A percentile compares a stretch with the other conserved stretches of the same genome.
These are phyloP conservation scores for Xanthorhoe spadicearia DNA, from an alignment of 2,888 invertebrate species.

Conservation along the genomic window DNA sequence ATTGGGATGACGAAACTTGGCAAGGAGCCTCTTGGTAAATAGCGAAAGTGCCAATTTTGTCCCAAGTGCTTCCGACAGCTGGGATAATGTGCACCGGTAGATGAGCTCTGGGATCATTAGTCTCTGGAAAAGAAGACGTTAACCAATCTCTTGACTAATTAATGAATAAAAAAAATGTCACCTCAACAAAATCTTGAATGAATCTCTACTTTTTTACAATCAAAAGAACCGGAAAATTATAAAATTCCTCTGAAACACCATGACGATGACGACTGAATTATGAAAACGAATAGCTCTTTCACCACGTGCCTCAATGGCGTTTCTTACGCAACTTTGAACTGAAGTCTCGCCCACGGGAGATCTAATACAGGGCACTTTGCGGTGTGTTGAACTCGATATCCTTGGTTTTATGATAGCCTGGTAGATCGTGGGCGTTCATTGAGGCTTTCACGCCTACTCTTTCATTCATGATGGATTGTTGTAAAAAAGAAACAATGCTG, in stretches of 20 bases:
- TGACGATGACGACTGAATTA: slow-evolving; percentile 37
- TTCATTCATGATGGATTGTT: slow-evolving; percentile 46
- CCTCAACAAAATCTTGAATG: slow-evolving; percentile 25
- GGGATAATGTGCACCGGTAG: slow-evolving; percentile 24
- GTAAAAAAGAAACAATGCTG: not conserved
- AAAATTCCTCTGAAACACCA: slow-evolving; percentile 25
- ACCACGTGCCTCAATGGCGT: slow-evolving; percentile 34
- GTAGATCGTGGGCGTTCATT: slow-evolving; percentile 47
- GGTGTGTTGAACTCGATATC: slow-evolving; percentile 45
- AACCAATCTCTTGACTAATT: slow-evolving; percentile 8
- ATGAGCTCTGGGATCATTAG: slow-evolving; percentile 36
- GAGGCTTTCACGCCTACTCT: slow-evolving; percentile 48
- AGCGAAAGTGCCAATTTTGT: slow-evolving; percentile 44
- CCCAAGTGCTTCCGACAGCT: slow-evolving; percentile 38
- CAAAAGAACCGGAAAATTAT: slow-evolving; percentile 30
- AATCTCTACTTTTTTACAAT: slow-evolving; percentile 24
- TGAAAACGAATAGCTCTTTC: slow-evolving; percentile 40
- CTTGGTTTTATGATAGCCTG: slow-evolving; percentile 43
- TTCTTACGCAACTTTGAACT: slow-evolving; percentile 43
- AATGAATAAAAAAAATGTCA: slow-evolving; percentile 1
- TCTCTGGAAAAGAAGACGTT: slow-evolving; percentile 26
- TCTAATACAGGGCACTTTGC: slow-evolving; percentile 39
- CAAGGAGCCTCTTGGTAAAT: slow-evolving; percentile 40
- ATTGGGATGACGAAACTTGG: slow-evolving; percentile 41
- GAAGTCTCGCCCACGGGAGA: slow-evolving; percentile 41